Evolutionary conservation across 2,888 invertebrate species (phyloP).

Genomic region (Tetramorium bicarinatum): DNA sequence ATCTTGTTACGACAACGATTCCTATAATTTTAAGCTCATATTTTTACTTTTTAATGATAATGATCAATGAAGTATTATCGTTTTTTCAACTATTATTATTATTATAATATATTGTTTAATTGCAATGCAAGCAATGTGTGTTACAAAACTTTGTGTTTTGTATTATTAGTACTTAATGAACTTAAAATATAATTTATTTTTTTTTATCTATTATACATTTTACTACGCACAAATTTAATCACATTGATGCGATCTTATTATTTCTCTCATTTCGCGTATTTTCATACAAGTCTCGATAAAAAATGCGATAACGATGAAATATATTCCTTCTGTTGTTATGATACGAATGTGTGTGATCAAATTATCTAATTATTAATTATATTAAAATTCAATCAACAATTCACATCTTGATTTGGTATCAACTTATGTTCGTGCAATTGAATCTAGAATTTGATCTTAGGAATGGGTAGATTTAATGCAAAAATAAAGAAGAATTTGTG

Average conservation of each 20-base stretch:
- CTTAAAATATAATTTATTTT: not conserved
- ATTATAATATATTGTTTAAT: not conserved
- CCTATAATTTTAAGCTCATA: constrained; percentile 14
- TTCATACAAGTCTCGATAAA: not conserved
- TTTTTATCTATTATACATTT: constrained; percentile 41
- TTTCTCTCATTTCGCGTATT: constrained; percentile 5
- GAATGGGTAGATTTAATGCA: constrained; percentile 64
- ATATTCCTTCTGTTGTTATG: not conserved
- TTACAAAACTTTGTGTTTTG: constrained; percentile 5
- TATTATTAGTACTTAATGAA: not conserved
- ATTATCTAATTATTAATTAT: not conserved
- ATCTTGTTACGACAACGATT: constrained; percentile 15
- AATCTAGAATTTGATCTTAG: constrained; percentile 59
- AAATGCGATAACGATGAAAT: not conserved
- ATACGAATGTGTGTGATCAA: not conserved
- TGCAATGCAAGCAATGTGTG: not conserved
- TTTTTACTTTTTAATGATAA: constrained; percentile 5
- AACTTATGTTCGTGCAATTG: not conserved
- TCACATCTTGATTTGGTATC: not conserved
- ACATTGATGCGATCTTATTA: not conserved
- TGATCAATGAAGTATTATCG: not conserved
- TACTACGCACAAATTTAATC: constrained; percentile 59
- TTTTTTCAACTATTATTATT: constrained; percentile 13
- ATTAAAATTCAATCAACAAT: constrained; percentile 3
- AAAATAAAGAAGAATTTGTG: constrained; percentile 53